Conservation (phyloP, 2,888 invertebrate species). For the Spicauda simplicius region DNA sequence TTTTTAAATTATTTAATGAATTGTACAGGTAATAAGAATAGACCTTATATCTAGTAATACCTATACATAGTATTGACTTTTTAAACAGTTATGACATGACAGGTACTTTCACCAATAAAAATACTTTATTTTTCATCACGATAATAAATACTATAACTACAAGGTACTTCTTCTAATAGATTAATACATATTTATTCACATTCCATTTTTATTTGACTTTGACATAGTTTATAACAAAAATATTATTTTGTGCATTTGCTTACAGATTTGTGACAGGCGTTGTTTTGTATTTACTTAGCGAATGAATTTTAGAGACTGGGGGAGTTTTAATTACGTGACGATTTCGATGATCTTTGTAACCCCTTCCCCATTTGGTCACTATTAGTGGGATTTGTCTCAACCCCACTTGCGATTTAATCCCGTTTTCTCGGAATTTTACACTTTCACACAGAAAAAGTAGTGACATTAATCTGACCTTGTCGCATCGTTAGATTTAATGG, state of each 20-base stretch:
- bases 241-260: background rate
- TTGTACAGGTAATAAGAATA: background rate
- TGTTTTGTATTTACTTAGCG: background rate
- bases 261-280: background rate
- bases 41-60: background rate
- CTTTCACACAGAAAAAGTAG: too few species aligned
- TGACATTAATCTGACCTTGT: too few species aligned
- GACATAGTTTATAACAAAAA: background rate
- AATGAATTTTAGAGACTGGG: too few species aligned
- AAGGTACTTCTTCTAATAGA: background rate
- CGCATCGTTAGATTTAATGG: too few species aligned
- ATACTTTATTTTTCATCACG: background rate
- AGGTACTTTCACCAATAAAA: background rate
- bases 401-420: too few species aligned
- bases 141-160: slow-evolving; percentile 4
- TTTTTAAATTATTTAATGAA: background rate
- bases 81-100: background rate
- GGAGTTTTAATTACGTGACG: too few species aligned
- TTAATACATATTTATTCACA: too few species aligned
- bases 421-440: too few species aligned
- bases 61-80: background rate
- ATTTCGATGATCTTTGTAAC: too few species aligned
- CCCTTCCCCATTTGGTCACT: too few species aligned
- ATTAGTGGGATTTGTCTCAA: too few species aligned
- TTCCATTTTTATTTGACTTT: background rate